A percentile compares a stretch with the other conserved stretches of the same genome.
These are phyloP conservation scores for Heterochromis multidens DNA, from an alignment of 2,113 vertebrate genomes.

Conservation along the genomic window DNA sequence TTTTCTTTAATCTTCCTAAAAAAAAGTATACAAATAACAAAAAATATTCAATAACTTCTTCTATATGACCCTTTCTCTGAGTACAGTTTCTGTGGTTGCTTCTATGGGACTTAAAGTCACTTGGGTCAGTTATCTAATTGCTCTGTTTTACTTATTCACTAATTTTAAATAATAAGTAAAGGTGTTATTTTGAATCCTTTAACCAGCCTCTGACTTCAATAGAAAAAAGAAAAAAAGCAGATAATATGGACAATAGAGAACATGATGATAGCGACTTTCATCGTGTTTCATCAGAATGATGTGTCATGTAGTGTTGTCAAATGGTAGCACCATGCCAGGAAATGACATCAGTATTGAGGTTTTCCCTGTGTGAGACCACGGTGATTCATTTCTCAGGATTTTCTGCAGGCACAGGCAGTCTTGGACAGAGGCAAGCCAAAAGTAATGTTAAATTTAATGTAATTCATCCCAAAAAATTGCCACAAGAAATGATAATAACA, in stretches of 20 bases:
- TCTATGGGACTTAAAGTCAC: background rate
- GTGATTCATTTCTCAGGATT: slow-evolving; percentile 29
- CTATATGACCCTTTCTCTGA: background rate
- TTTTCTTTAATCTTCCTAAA: background rate
- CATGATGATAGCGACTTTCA: slow-evolving; percentile 13
- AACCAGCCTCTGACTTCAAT: background rate
- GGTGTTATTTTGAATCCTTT: too few relatives aligned
- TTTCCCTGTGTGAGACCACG: slow-evolving; percentile 18
- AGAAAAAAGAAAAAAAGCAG: background rate
- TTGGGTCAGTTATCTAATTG: background rate
- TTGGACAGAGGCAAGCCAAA: slow-evolving; percentile 20
- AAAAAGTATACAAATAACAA: background rate
- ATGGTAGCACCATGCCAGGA: slow-evolving; percentile 3
- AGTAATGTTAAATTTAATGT: background rate
- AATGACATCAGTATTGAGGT: slow-evolving; percentile 50
- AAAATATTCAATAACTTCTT: background rate
- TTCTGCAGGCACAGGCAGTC: background rate
- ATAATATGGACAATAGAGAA: background rate
- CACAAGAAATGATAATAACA: background rate
- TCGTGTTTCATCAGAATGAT: slow-evolving; percentile 47
- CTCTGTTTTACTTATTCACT: background rate
- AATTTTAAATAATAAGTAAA: background rate
- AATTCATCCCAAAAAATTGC: background rate
- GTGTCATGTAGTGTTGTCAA: slow-evolving; percentile 15
- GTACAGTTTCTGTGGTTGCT: background rate